Base-by-base conservation (phyloP, 2,888 invertebrate species). In the Nymphalis polychloros region DNA sequence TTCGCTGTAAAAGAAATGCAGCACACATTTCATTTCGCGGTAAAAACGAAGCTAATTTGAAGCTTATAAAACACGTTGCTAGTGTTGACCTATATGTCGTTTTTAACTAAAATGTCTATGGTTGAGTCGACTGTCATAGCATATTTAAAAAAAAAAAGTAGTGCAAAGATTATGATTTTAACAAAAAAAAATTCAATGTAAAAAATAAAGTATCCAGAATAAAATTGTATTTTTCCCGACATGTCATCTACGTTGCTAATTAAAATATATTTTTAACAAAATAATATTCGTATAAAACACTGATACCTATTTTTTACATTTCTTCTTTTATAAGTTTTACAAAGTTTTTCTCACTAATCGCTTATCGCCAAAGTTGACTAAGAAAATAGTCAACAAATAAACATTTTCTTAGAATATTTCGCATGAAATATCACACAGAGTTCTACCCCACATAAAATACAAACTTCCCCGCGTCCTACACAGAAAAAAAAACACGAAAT, bases 31-130 rank as follows among this genome's bases (percentile, higher is more conserved):
- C 27, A 52, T 61, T 47, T 61, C 66, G 46, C 53, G 8, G 31
- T 59, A 66, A 66, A 66, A 61, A 48, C 27, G 65, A 53, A 48
- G 66, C 53, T 66, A 66, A 66, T 66, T 66, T 66, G 35, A 46
- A 48, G 61, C 66, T 66, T 66, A 66, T 61, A 61, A 48, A 66
- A 55, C 61, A 27, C 60, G 50, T 59, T 47, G 60, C 61, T 60
- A n/a, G 66, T 55, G 60, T 35, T 66, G 66, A 66, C 66, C 66
- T 53, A 60, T 60, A 66, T 66, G 61, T 66, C 23, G 47, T 23
- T 20, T 47, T 59, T n/a, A 16, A 23, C 7, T 31, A 31, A 52
- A 55, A 55, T 55, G 55, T 55, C 55, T 31, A 55, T 49, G 49
- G 49, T 49, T 35, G 31, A 35, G 35, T 6, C n/a, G 31, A 31